Conservation (phyloP, 2,888 invertebrate species). For the Latrodectus elegans region DNA sequence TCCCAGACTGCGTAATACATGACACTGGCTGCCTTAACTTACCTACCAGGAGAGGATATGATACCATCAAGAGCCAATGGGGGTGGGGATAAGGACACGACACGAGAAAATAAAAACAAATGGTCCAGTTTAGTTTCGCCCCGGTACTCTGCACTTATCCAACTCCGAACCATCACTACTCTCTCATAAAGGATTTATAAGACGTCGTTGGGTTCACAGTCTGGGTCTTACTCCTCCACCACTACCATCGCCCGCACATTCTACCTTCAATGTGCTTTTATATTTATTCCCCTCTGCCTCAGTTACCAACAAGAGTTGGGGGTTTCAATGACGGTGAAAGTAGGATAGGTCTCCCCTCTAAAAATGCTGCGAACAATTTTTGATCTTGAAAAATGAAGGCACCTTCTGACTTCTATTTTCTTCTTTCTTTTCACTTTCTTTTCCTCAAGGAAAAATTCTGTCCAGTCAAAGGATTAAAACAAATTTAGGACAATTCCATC, state of each 20-base stretch:
- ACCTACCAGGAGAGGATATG: conserved; percentile 31
- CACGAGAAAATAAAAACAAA: conserved; percentile 67
- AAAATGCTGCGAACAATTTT: conserved; percentile 37
- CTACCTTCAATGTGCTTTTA: conserved; percentile 38
- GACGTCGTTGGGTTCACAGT: conserved; percentile 45
- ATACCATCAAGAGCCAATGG: neutral
- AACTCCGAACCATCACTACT: conserved; percentile 57
- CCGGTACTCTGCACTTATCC: conserved; percentile 61
- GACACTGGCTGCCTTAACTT: conserved; percentile 6
- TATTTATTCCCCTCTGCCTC: conserved; percentile 10
- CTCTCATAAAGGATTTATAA: conserved; percentile 69
- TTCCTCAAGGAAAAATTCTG: too few relatives aligned
- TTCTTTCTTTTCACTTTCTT: too few relatives aligned
- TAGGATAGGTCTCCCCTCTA: conserved; percentile 27
- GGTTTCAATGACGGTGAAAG: neutral
- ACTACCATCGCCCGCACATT: neutral
- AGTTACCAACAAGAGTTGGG: neutral
- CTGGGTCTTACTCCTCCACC: conserved; percentile 1
- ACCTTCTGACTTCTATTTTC: neutral
- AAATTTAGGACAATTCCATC: too few relatives aligned
- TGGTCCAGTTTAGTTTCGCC: conserved; percentile 66
- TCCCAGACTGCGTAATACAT: conserved; percentile 53
- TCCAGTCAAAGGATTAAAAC: too few relatives aligned
- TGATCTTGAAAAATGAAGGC: conserved; percentile 49
- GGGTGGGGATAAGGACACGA: conserved; percentile 30